phyloP scores from a whole-genome alignment of 1,140 invertebrate genomes.

The Pissodes strobi region DNA sequence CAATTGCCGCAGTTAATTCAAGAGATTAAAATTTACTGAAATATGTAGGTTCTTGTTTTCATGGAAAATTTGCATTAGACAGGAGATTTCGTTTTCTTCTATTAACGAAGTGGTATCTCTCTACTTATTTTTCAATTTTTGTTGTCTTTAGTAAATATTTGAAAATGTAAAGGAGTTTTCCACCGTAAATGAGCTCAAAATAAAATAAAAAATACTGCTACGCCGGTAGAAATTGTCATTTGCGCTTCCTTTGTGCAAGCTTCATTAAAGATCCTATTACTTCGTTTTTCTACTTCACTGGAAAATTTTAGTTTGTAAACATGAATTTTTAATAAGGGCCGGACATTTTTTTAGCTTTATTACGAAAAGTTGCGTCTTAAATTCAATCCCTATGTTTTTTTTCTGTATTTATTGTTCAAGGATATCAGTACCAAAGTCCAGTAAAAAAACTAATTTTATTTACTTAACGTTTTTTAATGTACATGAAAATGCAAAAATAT shows the following conservation, averaged over 20 bases:
- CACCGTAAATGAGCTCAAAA: constrained; percentile 28
- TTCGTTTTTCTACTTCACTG: constrained; percentile 29
- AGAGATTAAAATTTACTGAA: constrained; percentile 32
- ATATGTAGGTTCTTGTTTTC: constrained; percentile 33
- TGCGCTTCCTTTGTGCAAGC: constrained; percentile 21
- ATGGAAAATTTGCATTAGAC: constrained; percentile 24
- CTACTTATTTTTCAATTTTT: constrained; percentile 18
- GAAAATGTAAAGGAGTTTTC: constrained; percentile 30
- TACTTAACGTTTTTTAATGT: no score
- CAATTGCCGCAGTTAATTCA: constrained; percentile 25
- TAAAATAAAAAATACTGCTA: constrained; percentile 18
- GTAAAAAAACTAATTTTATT: no score
- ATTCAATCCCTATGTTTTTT: no score
- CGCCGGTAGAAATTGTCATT: constrained; percentile 27
- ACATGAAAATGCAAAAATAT: no score
- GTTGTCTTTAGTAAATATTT: constrained; percentile 33
- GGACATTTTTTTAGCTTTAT: no score
- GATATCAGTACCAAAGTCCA: no score
- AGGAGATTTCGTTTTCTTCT: constrained; percentile 6
- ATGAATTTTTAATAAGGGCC: no score
- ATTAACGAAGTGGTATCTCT: constrained; percentile 14
- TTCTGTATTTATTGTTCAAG: no score
- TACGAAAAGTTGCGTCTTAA: no score
- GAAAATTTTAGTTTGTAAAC: no score
- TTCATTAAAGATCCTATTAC: constrained; percentile 31